Evolutionary conservation across 2,113 vertebrate species (phyloP), one percentile per base, ranked within the genome.

Genomic region (Grantiella picta): DNA sequence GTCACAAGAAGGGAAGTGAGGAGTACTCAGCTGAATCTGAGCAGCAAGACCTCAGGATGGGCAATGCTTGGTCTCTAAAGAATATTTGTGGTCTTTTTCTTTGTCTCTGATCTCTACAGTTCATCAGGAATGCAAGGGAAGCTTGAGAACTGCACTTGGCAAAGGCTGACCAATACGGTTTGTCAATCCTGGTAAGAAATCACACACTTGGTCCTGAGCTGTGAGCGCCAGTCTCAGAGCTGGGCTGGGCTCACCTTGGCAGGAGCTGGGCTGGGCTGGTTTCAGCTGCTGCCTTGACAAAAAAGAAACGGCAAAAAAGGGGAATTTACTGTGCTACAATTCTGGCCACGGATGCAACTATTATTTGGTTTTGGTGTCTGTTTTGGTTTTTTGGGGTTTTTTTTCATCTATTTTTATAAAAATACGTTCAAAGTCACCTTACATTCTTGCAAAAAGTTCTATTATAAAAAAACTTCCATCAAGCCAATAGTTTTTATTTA

Each of bases 171-270:
- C 36, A 33, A 9, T 6, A 44, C 11, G 4, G 2, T 40, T 72
- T 49, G 56, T 13, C 33, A 66, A 7, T 50, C 16, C 19, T 49
- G 11, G n/a, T 33, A 65, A 76, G 35, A 81, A 71, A 59, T 49
- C 14, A 17, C 22, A 53, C 15, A 7, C 11, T 18, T 15, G 33
- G 19, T 24, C 15, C 19, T 22, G 15, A 72, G 1, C 12, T 44
- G 65, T 9, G 11, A 54, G 31, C 0, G 0, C 23, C 27, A 6
- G 4, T 44, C 20, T 61, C 15, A 7, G 28, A 15, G 3, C 24
- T 61, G 57, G 11, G 10, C 31, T 18, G 31, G 45, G 18, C 35
- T 86, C 27, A 10, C 35, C 35, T 31, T 15, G 44, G 6, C 10
- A 1, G 0, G 10, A 77, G 14, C 21, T 65, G 27, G 40, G 23